phyloP scores from a whole-genome alignment of 2,888 invertebrate species.

The Andrena chrysosceles region DNA sequence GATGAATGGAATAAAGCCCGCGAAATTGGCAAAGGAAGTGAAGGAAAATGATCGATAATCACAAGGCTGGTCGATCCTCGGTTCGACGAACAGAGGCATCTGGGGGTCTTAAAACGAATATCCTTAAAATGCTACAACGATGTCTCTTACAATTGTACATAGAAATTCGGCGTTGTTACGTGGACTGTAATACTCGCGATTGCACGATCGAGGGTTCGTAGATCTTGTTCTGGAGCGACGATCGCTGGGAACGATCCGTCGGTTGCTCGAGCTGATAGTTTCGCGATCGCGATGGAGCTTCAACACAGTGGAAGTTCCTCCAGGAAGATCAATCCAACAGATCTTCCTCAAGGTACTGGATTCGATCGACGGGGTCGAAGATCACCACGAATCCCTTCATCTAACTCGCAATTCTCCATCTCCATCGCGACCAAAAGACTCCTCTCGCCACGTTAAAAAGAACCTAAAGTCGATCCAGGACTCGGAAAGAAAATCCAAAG shows the following conservation, averaged over 20 bases:
- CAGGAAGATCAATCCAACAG: too few relatives aligned
- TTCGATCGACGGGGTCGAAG: not conserved
- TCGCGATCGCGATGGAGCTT: not conserved
- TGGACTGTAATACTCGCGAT: slow-evolving; percentile 4
- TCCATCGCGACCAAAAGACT: not conserved
- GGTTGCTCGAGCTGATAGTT: not conserved
- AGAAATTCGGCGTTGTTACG: slow-evolving; percentile 38
- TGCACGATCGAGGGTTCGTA: not conserved
- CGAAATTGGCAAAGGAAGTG: not conserved
- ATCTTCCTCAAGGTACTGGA: not conserved
- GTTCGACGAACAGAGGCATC: not conserved
- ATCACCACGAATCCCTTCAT: not conserved
- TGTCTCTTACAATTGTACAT: slow-evolving; percentile 23
- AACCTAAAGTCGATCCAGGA: not conserved
- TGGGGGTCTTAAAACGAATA: not conserved
- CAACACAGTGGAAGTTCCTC: not conserved
- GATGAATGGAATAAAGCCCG: not conserved
- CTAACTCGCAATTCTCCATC: not conserved
- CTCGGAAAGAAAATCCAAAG: not conserved
- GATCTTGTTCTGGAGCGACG: not conserved
- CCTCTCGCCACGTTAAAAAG: not conserved
- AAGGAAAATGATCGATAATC: slow-evolving; percentile 8
- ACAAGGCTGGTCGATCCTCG: not conserved
- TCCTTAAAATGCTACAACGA: not conserved
- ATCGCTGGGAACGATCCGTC: not conserved